phyloP scores from a whole-genome alignment of 1,140 invertebrate genomes.

The Lordiphosa mommai region DNA sequence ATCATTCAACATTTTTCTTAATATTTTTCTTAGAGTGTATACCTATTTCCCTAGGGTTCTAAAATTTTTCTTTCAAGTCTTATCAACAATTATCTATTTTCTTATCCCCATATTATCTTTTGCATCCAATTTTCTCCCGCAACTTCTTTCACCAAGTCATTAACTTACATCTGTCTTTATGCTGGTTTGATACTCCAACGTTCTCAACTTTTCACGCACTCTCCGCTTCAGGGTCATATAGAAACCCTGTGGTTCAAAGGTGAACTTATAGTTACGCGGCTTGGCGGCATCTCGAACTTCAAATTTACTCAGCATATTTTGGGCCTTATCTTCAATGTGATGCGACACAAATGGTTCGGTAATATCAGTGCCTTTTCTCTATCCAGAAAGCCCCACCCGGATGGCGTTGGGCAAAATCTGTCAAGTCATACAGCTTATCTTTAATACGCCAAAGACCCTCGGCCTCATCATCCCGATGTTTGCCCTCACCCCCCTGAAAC shows the following conservation, averaged over 20 bases:
- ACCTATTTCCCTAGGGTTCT: no score
- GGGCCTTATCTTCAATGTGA: slow-evolving; percentile 82
- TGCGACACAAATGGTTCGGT: slow-evolving; percentile 87
- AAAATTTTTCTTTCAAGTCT: no score
- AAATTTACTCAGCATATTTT: slow-evolving; percentile 83
- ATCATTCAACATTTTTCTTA: no score
- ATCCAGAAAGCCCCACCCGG: slow-evolving; percentile 91
- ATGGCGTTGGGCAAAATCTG: slow-evolving; percentile 85
- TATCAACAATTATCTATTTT: no score
- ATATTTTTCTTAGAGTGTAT: no score
- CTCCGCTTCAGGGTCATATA: slow-evolving; percentile 84
- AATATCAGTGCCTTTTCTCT: slow-evolving; percentile 86
- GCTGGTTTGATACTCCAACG: slow-evolving; percentile 58
- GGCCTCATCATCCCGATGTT: slow-evolving; percentile 85
- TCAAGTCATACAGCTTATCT: slow-evolving; percentile 88
- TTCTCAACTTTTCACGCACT: slow-evolving; percentile 81
- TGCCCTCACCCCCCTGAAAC: slow-evolving; percentile 83
- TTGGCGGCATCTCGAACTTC: slow-evolving; percentile 82
- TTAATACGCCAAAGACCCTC: slow-evolving; percentile 89
- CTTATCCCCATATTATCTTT: no score
- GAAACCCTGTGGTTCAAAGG: slow-evolving; percentile 86
- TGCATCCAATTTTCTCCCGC: no score
- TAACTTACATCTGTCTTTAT: slow-evolving; percentile 53
- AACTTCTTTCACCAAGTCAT: no score
- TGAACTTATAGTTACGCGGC: slow-evolving; percentile 84